Base-by-base conservation (phyloP, 2,888 invertebrate genomes). In the Heliconius ismenius region DNA sequence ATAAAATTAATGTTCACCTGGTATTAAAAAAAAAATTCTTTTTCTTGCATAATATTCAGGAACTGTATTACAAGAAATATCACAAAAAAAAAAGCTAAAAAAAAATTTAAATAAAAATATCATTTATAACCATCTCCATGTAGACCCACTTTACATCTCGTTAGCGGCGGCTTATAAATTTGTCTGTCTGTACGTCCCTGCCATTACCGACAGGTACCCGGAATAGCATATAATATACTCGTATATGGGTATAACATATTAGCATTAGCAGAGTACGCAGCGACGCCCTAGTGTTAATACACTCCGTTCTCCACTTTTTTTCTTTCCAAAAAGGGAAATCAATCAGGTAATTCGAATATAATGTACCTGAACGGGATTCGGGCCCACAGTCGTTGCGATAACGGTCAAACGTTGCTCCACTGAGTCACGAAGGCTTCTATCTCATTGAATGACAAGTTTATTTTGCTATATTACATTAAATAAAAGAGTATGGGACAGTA, bases 101-200 rank as follows among this genome's bases (percentile, higher is more conserved):
- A 26, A 28, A 7, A 18, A 18, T 18, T 13, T 36, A n/a, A 13
- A 65, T 18, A 62, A 73, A 78, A 77, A 76, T 74, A 26, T 79
- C 83, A 83, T 58, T 65, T 84, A 65, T 84, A 0, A 2, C 83
- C 18, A 77, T 86, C 64, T 81, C 0, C 73, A 6, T 9, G 0
- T 4, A 28, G 7, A 79, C 60, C 74, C 75, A 32, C 78, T 58
- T 84, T 85, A 86, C 84, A 86, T 89, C 91, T 90, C 90, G 91
- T 91, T 91, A 91, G 88, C 87, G 88, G 84, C 83, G 84, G 86
- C 87, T 87, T 90, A 90, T 91, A 91, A 91, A 91, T 91, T 90
- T 88, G 91, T 91, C 90, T 82, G 88, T 87, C 85, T 81, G 88
- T 87, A 84, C 81, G 86, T 87, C 85, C 80, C 83, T 81, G 81